Evolutionary conservation across 2,113 vertebrate species (phyloP).

Genomic region (Tenebrosternarchus preto): DNA sequence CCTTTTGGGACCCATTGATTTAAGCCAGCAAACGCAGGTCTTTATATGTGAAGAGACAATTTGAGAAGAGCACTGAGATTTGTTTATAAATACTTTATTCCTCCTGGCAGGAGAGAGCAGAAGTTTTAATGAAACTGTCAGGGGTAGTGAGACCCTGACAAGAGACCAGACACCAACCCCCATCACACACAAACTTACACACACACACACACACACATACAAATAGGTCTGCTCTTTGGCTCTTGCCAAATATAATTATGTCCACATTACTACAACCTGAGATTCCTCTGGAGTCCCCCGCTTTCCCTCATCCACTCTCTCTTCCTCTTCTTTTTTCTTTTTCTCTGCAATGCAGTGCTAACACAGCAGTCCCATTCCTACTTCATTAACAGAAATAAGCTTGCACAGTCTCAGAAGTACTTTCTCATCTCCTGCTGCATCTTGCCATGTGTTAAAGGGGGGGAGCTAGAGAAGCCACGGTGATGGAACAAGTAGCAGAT

Average conservation of each 20-base stretch:
- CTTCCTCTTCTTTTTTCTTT: not conserved
- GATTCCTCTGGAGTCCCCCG: constrained; percentile 40
- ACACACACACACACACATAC: constrained; percentile 44
- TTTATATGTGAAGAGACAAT: constrained; percentile 54
- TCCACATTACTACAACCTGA: constrained; percentile 61
- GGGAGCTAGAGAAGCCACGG: not conserved
- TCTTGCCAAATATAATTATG: constrained; percentile 72
- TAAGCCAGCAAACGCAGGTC: constrained; percentile 43
- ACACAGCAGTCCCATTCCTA: constrained; percentile 29
- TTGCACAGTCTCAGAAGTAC: constrained; percentile 26
- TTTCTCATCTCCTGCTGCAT: not conserved
- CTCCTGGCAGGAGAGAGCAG: constrained; percentile 56
- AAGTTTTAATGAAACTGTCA: constrained; percentile 74
- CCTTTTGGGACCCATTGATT: constrained; percentile 62
- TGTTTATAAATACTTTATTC: constrained; percentile 70
- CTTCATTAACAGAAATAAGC: constrained; percentile 42
- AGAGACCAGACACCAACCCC: constrained; percentile 61
- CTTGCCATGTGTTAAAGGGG: not conserved
- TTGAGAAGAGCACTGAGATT: constrained; percentile 52
- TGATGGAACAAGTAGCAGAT: constrained; percentile 41
- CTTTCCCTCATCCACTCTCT: not conserved
- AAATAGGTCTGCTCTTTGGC: constrained; percentile 54
- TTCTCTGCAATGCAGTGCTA: constrained; percentile 64
- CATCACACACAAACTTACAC: constrained; percentile 64
- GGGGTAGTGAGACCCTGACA: constrained; percentile 63